phyloP scores from a whole-genome alignment of 2,797 vertebrate genomes.

The Pteronotus mesoamericanus region DNA sequence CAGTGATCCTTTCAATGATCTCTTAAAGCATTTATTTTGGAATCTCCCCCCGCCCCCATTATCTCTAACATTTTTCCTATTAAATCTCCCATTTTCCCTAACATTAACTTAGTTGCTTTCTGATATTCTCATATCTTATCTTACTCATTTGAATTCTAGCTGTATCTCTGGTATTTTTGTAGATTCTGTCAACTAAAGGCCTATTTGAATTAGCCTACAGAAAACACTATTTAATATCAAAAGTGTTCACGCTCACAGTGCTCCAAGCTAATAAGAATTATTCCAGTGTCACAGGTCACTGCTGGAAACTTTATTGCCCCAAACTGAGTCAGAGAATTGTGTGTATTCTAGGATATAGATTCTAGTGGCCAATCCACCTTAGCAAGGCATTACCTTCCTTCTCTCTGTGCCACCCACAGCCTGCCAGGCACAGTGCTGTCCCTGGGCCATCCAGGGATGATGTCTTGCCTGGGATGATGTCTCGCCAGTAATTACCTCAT shows the following conservation, averaged over 20 bases:
- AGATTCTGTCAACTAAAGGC: not conserved
- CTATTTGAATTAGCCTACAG: not conserved
- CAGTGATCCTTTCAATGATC: not conserved
- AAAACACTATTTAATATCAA: slow-evolving; percentile 3
- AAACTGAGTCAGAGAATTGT: not conserved
- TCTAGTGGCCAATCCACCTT: not conserved
- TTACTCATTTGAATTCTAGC: not conserved
- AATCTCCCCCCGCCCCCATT: not conserved
- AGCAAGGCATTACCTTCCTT: not conserved
- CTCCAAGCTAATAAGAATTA: not conserved
- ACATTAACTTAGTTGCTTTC: slow-evolving; percentile 22
- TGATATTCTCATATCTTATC: not conserved
- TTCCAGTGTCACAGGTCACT: not conserved
- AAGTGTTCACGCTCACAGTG: not conserved
- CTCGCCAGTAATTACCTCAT: not conserved
- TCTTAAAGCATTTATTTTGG: not conserved
- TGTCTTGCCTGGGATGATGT: not conserved
- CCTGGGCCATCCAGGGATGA: not conserved
- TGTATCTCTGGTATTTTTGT: not conserved
- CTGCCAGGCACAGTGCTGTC: not conserved
- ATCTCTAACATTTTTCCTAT: not conserved
- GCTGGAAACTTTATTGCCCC: not conserved
- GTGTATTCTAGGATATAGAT: not conserved
- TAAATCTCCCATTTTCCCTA: not conserved
- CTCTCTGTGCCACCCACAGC: not conserved